Evolutionary conservation across 2,797 vertebrate species (phyloP), one percentile per base, ranked within the genome.

Genomic region (Iguana delicatissima): DNA sequence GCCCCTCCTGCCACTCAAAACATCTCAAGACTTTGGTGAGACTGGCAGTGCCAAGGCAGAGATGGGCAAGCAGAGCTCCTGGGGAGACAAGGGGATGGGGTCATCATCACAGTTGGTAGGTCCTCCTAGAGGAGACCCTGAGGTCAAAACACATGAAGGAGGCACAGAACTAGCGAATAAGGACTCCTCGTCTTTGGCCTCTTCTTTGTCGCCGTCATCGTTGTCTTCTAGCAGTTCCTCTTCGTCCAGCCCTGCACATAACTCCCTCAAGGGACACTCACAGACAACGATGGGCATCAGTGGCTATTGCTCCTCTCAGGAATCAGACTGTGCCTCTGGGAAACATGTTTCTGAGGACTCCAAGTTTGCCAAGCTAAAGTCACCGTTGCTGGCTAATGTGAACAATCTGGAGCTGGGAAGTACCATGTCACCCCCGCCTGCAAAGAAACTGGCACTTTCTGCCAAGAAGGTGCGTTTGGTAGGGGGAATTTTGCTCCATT

Each of bases 371-470:
- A 98, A 98, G 92, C 91, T 96, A 7, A 98, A 98, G 94, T 83
- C 97, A n/a, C 97, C 97, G 0, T 93, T 90, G 3, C 96, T 97
- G 92, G 96, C 96, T 90, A 97, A 95, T 72, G 57, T 97, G 8
- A 18, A 96, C 1, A 88, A 91, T 96, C 92, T 22, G 0, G 98
- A 98, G 95, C 94, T 90, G 87, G 93, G 96, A 93, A 98, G 96
- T 96, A 94, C 97, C 96, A 98, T 96, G 95, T 98, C 98, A 0
- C 98, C 98, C 0, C 98, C 98, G 2, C 98, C 98, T 8, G 98
- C 98, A 95, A 99, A 98, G 94, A 99, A 98, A 80, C 97, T 98
- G 93, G 98, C 97, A 1, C 98, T 99, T 80, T 98, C 98, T 0
- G 98, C 98, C 96, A 99, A 97, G 97, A 99, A 99, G 98, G 99